Conservation (phyloP, 2,888 invertebrate species). For the Heterodera filipjevi region DNA sequence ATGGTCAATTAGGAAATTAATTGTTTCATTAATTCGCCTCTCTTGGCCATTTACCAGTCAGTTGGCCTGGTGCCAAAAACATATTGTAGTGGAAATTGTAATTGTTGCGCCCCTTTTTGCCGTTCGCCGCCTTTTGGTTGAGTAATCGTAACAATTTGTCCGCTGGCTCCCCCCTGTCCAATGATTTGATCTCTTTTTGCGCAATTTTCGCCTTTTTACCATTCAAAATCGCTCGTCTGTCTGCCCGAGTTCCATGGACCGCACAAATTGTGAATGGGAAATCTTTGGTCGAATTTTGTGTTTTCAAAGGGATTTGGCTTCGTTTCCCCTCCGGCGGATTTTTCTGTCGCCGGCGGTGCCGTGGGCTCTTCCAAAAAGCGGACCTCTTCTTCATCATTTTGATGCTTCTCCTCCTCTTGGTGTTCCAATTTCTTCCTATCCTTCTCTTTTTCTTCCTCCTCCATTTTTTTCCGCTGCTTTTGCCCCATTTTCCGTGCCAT, state of each 20-base stretch:
- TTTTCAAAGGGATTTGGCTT: slow-evolving; percentile 34
- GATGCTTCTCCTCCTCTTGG: not conserved
- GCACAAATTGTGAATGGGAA: slow-evolving; percentile 53
- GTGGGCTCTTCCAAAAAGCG: not conserved
- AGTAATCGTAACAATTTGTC: slow-evolving; percentile 58
- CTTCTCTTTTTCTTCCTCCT: not conserved
- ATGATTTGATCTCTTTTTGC: not conserved
- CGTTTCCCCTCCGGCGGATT: not conserved
- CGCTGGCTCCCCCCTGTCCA: slow-evolving; percentile 58
- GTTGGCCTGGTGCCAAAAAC: slow-evolving; percentile 63
- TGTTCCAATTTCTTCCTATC: not conserved
- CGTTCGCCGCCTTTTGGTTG: slow-evolving; percentile 58
- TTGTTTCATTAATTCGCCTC: not conserved
- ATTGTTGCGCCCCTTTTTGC: not conserved
- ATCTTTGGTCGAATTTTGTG: slow-evolving; percentile 37
- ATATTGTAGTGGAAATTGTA: slow-evolving; percentile 56
- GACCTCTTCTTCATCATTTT: not conserved
- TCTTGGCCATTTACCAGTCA: slow-evolving; percentile 38
- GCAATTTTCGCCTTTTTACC: slow-evolving; percentile 46
- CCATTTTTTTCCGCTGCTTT: not conserved
- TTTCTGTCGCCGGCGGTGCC: not conserved
- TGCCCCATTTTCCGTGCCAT: not conserved
- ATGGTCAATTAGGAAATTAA: not conserved
- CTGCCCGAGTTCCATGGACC: slow-evolving; percentile 54
- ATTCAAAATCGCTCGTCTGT: slow-evolving; percentile 49